These are phyloP conservation scores for Phortica magna DNA, from an alignment of 2,888 invertebrate genomes.

Conservation along the genomic window DNA sequence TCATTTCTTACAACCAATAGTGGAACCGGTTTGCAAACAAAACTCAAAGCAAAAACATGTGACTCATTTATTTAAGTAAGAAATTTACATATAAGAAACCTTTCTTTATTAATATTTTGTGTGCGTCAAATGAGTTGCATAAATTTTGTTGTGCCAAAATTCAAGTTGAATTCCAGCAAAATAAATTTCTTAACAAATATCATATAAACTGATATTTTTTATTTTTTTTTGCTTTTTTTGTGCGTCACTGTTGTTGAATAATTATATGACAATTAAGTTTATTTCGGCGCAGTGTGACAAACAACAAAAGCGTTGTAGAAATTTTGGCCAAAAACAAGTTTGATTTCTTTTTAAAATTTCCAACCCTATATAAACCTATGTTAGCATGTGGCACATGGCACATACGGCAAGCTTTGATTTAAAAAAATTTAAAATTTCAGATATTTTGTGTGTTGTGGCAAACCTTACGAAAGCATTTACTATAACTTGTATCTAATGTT, in stretches of 20 bases:
- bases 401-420: too few species aligned
- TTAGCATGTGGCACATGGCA: too few species aligned
- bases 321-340: neutral
- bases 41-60: conserved; percentile 6
- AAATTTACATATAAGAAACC: neutral
- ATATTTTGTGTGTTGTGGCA: too few species aligned
- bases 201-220: neutral
- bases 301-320: neutral
- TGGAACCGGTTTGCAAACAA: neutral
- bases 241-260: conserved; percentile 9
- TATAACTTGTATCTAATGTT: too few species aligned
- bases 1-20: neutral
- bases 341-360: too few species aligned
- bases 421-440: too few species aligned
- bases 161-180: neutral
- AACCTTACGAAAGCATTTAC: too few species aligned
- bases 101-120: conserved; percentile 9
- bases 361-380: too few species aligned
- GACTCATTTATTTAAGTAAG: neutral
- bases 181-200: neutral
- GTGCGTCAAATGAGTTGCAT: conserved; percentile 8
- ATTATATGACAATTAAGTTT: neutral
- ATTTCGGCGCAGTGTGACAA: neutral
- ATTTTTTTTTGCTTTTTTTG: neutral
- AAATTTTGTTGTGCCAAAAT: neutral